phyloP scores from a whole-genome alignment of 2,888 invertebrate genomes.

The Eupithecia insigniata region DNA sequence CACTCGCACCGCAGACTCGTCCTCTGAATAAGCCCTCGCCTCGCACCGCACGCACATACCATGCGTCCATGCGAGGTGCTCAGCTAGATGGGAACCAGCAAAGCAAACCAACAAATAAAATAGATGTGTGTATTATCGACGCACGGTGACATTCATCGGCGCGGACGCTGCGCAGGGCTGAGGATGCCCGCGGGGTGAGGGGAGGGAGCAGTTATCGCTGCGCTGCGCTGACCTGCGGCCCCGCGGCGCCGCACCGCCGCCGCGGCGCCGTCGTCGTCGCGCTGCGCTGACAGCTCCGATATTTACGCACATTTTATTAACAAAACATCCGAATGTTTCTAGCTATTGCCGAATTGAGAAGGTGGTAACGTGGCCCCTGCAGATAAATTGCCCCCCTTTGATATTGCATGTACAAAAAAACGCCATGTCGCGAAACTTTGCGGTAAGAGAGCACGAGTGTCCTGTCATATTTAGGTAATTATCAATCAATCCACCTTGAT shows the following conservation, averaged over 20 bases:
- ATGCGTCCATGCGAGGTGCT: not conserved
- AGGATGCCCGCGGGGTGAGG: not conserved
- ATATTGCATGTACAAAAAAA: too few relatives aligned
- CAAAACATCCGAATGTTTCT: not conserved
- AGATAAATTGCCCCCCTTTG: too few relatives aligned
- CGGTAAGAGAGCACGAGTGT: too few relatives aligned
- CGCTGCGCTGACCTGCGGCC: slow-evolving; percentile 10
- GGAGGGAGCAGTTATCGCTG: slow-evolving; percentile 7
- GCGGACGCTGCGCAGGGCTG: not conserved
- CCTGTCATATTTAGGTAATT: too few relatives aligned
- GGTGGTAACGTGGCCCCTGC: too few relatives aligned
- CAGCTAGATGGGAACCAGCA: not conserved
- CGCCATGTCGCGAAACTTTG: too few relatives aligned
- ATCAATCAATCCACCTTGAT: too few relatives aligned
- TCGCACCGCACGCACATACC: not conserved
- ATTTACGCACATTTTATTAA: not conserved
- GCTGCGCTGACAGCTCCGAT: not conserved
- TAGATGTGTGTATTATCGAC: slow-evolving; percentile 19
- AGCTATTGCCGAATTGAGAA: too few relatives aligned
- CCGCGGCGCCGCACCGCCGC: not conserved
- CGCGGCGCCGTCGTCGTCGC: too few relatives aligned
- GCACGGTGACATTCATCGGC: slow-evolving; percentile 4
- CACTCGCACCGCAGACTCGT: too few relatives aligned
- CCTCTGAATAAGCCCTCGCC: too few relatives aligned
- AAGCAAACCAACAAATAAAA: not conserved